These are phyloP conservation scores for Aphidius ervi DNA, from an alignment of 1,140 invertebrate genomes.

Conservation along the genomic window DNA sequence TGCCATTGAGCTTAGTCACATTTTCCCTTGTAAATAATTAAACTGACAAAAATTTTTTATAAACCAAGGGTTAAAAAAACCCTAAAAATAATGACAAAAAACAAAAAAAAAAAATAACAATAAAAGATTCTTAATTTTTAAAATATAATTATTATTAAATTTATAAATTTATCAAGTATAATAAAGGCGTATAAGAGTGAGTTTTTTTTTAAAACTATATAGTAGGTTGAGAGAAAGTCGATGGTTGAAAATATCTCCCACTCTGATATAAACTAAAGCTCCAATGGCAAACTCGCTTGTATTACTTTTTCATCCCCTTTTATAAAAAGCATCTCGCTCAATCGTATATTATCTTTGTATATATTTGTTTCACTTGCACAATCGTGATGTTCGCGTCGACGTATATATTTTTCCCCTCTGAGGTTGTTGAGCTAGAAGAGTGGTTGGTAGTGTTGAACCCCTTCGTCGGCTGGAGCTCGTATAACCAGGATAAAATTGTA, in stretches of 20 bases:
- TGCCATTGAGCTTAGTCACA: no score
- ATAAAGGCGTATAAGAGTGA: slow-evolving; percentile 32
- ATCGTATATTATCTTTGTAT: no score
- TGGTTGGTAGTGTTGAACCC: no score
- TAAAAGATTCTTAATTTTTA: no score
- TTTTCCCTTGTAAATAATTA: no score
- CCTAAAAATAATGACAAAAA: no score
- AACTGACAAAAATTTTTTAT: no score
- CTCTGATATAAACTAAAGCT: slow-evolving; percentile 31
- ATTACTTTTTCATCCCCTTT: slow-evolving; percentile 43
- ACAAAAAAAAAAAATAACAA: no score
- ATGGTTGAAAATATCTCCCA: slow-evolving; percentile 28
- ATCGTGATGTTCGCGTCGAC: slow-evolving; percentile 38
- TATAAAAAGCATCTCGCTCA: neutral
- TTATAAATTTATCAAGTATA: neutral
- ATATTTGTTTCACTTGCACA: slow-evolving; percentile 27
- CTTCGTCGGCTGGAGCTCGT: no score
- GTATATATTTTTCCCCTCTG: slow-evolving; percentile 51
- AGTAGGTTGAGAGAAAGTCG: slow-evolving; percentile 11
- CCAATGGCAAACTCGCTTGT: slow-evolving; percentile 41
- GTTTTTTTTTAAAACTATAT: neutral
- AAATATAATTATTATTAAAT: no score
- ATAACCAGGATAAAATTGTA: no score
- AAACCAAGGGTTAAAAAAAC: no score
- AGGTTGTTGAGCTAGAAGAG: slow-evolving; percentile 37